Evolutionary conservation across 2,113 vertebrate species (phyloP).

Genomic region (Elanus axillaris): DNA sequence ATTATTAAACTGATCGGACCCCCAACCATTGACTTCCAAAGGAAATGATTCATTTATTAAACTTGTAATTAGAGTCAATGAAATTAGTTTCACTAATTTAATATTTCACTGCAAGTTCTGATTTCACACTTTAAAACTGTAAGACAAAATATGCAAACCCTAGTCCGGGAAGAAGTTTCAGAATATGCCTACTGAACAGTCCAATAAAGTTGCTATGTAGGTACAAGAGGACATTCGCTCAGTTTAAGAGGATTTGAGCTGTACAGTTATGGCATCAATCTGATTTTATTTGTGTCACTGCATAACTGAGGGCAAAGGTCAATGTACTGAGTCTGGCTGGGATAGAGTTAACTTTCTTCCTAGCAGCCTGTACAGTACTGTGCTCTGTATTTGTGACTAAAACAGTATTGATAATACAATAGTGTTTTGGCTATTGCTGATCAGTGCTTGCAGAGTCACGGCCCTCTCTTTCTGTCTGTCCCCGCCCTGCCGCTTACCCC

Average conservation of each 20-base stretch:
- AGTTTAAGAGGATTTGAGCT: not conserved
- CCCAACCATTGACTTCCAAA: slow-evolving; percentile 44
- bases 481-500: no score
- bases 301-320: not conserved
- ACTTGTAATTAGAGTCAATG: slow-evolving; percentile 70
- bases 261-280: not conserved
- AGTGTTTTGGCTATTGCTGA: no score
- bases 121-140: not conserved
- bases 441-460: no score
- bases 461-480: no score
- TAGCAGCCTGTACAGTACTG: no score
- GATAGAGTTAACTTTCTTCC: no score
- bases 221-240: not conserved
- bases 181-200: not conserved
- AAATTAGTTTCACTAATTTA: not conserved
- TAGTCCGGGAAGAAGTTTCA: not conserved
- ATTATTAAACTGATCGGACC: slow-evolving; percentile 22
- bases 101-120: not conserved
- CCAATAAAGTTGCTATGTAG: not conserved
- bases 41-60: slow-evolving; percentile 74
- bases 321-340: not conserved
- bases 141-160: not conserved
- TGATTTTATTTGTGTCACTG: not conserved
- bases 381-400: no score
- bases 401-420: no score